Evolutionary conservation across 2,888 invertebrate genomes (phyloP), one percentile per base, ranked within the genome.

Genomic region (Phengaris arion): DNA sequence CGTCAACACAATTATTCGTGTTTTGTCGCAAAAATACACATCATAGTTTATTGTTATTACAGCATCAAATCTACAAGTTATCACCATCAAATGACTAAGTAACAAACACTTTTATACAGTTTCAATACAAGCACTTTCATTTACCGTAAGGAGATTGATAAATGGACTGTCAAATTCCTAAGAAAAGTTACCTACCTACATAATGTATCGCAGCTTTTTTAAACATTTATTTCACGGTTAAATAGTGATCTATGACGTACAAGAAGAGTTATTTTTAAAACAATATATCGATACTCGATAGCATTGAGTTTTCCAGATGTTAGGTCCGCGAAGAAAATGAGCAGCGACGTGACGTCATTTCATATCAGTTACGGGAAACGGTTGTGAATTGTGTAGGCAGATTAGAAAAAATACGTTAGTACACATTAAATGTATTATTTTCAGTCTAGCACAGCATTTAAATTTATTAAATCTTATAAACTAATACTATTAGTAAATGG

Each of bases 281-380:
- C 64, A 59, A 59, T 64, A 64, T 4, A 59, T 59, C 64, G 35
- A 64, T 45, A 64, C 64, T 45, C 12, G 64, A 35, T 64, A 64
- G 64, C 64, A 64, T 64, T 64, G 64, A 64, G 35, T 64, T 64
- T 64, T 64, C 64, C 64, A 64, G 64, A 64, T 45, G 35, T 35
- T 45, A 64, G 64, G 35, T 64, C 64, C 10, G 59, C 0, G 59
- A 64, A 22, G 59, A 64, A 64, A 64, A 64, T 64, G 4, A 64
- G 22, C 22, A 8, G 10, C 9, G 59, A 64, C 59, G 35, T 35
- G 9, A 64, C 6, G 59, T 64, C 59, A 22, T 22, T 64, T 64
- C 35, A 64, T 9, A 64, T 64, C 59, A 22, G 59, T 9, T 22
- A 35, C 59, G 59, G 59, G n/a, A 6, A 64, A 35, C 35, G 35